phyloP scores from a whole-genome alignment of 2,113 vertebrate genomes.

The Hyperoodon ampullatus region DNA sequence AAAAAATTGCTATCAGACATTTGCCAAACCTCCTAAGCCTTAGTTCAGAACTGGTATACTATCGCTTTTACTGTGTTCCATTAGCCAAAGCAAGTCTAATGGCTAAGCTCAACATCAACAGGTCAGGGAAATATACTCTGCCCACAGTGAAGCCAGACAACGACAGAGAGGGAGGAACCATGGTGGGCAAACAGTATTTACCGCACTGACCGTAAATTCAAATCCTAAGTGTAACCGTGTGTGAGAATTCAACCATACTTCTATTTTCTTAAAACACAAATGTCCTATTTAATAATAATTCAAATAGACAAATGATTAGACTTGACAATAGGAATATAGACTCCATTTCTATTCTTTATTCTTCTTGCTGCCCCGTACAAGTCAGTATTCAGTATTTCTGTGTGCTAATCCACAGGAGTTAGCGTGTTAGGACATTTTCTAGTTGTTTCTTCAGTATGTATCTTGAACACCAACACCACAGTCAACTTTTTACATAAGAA shows the following conservation, averaged over 20 bases:
- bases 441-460: neutral
- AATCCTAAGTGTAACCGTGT: neutral
- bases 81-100: neutral
- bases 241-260: neutral
- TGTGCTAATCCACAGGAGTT: neutral
- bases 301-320: neutral
- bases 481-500: neutral
- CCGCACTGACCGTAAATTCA: neutral
- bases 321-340: neutral
- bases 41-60: neutral
- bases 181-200: neutral
- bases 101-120: neutral
- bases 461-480: neutral
- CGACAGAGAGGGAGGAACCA: neutral
- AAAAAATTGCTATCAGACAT: neutral
- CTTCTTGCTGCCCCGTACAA: neutral
- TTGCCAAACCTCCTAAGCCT: neutral
- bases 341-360: neutral
- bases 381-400: neutral
- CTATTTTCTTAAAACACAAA: slow-evolving; percentile 19
- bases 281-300: neutral
- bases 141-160: neutral
- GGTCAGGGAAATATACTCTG: neutral
- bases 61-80: neutral
- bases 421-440: neutral